phyloP scores from a whole-genome alignment of 2,888 invertebrate species.

The Ethmia dodecea region DNA sequence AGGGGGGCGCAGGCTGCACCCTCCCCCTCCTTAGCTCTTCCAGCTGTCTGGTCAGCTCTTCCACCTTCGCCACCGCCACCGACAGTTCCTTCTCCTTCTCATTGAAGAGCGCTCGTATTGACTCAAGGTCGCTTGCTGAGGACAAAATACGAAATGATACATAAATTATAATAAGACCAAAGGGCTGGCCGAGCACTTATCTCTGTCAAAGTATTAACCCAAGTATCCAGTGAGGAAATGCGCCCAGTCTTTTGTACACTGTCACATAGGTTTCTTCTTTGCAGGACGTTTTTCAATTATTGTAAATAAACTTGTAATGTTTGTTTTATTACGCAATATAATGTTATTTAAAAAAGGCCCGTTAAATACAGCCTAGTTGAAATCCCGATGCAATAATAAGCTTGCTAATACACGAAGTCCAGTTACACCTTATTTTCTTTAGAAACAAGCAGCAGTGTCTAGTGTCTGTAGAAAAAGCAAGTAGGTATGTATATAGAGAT shows the following conservation, averaged over 20 bases:
- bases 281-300: too few relatives aligned
- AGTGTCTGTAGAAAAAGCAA: too few relatives aligned
- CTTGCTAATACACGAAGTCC: too few relatives aligned
- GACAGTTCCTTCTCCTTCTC: slow-evolving; percentile 98
- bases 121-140: slow-evolving; percentile 95
- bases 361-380: too few relatives aligned
- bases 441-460: too few relatives aligned
- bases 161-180: background rate
- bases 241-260: background rate
- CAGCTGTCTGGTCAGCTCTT: slow-evolving; percentile 95
- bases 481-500: too few relatives aligned
- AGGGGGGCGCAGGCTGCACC: slow-evolving; percentile 80
- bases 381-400: too few relatives aligned
- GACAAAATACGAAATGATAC: slow-evolving; percentile 37
- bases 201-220: background rate
- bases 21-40: slow-evolving; percentile 90
- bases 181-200: background rate
- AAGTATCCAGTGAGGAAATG: background rate
- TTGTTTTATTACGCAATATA: too few relatives aligned
- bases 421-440: too few relatives aligned
- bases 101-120: slow-evolving; percentile 96
- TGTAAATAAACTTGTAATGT: too few relatives aligned
- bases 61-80: slow-evolving; percentile 97
- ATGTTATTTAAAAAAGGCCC: too few relatives aligned
- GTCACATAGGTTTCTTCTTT: too few relatives aligned